Conservation (phyloP, 2,888 invertebrate genomes). For the Tortricodes alternella region DNA sequence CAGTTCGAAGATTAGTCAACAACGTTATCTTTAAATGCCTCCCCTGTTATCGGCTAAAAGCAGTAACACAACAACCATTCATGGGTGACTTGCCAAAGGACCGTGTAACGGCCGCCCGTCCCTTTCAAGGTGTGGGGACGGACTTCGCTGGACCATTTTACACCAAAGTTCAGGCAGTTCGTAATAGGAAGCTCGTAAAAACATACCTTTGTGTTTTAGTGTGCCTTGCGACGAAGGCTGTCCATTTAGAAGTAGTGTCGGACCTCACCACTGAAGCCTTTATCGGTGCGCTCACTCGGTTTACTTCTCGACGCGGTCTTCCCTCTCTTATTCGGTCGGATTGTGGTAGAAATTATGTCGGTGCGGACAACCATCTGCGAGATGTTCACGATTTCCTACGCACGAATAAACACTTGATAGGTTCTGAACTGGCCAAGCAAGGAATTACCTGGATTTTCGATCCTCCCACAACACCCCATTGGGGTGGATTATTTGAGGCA, state of each 20-base stretch:
- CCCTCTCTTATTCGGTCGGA: background rate
- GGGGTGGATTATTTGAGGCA: background rate
- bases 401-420: background rate
- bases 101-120: background rate
- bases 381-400: background rate
- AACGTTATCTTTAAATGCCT: too few species aligned
- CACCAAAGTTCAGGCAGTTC: background rate
- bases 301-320: background rate
- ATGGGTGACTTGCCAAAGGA: background rate
- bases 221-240: background rate
- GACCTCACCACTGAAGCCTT: background rate
- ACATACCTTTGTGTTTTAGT: background rate
- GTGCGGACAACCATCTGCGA: background rate
- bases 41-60: too few species aligned
- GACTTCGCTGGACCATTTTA: background rate
- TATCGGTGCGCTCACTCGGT: background rate
- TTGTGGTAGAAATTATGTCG: background rate
- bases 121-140: background rate
- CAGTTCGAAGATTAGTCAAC: too few species aligned
- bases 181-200: background rate
- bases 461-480: background rate
- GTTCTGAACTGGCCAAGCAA: background rate
- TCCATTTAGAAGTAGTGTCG: background rate
- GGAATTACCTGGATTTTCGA: conserved; percentile 1
- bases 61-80: too few species aligned